Conservation (phyloP, 2,113 vertebrate genomes). For the Cheilinus undulatus region DNA sequence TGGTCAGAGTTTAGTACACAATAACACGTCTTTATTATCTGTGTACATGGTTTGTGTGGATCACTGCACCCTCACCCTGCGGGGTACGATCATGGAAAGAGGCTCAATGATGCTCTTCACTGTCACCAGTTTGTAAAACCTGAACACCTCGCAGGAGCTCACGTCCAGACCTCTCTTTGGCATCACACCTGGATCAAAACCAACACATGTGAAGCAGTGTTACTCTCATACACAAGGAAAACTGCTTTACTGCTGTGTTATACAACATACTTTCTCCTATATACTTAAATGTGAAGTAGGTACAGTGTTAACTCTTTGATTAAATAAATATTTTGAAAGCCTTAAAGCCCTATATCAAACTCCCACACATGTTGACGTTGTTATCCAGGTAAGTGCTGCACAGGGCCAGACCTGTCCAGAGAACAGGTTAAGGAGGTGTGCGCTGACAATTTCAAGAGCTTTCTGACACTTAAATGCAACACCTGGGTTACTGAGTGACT, state of each 20-base stretch:
- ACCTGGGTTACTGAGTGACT: too few species aligned
- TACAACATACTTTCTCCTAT: too few species aligned
- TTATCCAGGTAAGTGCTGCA: not conserved
- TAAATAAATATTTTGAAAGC: too few species aligned
- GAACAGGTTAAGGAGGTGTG: not conserved
- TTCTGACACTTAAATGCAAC: not conserved
- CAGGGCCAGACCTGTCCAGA: not conserved
- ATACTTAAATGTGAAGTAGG: too few species aligned
- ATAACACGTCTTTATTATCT: not conserved
- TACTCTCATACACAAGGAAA: not conserved
- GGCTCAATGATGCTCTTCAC: conserved; percentile 92
- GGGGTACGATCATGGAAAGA: conserved; percentile 94
- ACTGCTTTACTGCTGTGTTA: not conserved
- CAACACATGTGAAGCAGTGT: not conserved
- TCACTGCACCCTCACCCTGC: conserved; percentile 84
- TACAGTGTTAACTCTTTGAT: too few species aligned
- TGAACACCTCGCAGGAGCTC: conserved; percentile 93
- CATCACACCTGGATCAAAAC: conserved; percentile 86
- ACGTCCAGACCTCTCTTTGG: conserved; percentile 95
- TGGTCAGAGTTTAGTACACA: not conserved
- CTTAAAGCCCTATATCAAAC: not conserved
- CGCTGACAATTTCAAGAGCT: not conserved
- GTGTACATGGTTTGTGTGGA: conserved; percentile 3
- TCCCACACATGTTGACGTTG: not conserved
- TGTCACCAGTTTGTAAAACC: conserved; percentile 95